Evolutionary conservation across 2,888 invertebrate species (phyloP).

Genomic region (Meteorus colon): DNA sequence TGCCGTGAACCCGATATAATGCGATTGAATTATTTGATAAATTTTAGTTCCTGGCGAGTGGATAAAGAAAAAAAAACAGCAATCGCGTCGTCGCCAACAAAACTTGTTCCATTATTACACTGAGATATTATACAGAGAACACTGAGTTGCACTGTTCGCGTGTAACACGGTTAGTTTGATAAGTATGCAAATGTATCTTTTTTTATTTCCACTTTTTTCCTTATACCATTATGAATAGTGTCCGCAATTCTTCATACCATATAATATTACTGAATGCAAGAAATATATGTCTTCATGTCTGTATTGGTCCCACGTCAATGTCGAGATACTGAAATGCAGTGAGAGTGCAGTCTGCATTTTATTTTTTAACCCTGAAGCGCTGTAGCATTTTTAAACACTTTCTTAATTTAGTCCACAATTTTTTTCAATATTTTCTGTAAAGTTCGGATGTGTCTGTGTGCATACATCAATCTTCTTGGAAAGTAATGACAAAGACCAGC

Average conservation of each 20-base stretch:
- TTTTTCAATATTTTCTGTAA: no score
- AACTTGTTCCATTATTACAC: conserved; percentile 52
- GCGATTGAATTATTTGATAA: conserved; percentile 60
- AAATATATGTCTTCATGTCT: background rate
- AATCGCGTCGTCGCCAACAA: conserved; percentile 14
- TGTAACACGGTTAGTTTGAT: conserved; percentile 61
- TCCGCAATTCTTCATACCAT: background rate
- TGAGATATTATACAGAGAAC: conserved; percentile 53
- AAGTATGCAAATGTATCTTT: conserved; percentile 2
- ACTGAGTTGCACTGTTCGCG: conserved; percentile 52
- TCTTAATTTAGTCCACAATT: background rate
- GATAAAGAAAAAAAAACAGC: conserved; percentile 47
- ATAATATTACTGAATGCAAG: conserved; percentile 1
- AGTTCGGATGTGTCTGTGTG: no score
- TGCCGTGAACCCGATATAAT: conserved; percentile 47
- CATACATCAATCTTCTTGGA: no score
- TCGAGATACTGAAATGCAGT: no score
- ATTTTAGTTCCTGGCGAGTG: conserved; percentile 47
- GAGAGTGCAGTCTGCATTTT: no score
- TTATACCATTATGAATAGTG: background rate
- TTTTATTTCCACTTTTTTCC: conserved; percentile 39
- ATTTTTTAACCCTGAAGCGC: no score
- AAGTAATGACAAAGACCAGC: no score
- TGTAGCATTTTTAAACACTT: no score
- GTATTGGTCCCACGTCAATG: no score